Conservation (phyloP, 2,797 vertebrate species). For the Adrianichthys oophorus region DNA sequence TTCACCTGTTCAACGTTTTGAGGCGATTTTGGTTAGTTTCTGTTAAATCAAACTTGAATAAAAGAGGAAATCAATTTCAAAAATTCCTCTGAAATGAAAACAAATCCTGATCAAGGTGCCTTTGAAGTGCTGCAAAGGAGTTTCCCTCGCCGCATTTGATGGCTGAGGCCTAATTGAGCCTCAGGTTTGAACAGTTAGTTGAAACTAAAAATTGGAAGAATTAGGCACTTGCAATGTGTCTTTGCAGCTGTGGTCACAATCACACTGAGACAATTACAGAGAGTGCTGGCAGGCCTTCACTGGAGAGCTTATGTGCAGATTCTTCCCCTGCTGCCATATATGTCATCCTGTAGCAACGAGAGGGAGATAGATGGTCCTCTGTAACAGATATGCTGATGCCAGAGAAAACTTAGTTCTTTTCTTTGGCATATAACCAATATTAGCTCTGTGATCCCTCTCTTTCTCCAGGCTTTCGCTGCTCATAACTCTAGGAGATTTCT, state of each 20-base stretch:
- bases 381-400: conserved; percentile 62
- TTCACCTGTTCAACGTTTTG: no score
- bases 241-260: conserved; percentile 54
- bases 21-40: no score
- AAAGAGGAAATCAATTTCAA: no score
- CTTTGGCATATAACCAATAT: conserved; percentile 49
- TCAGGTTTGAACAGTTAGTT: conserved; percentile 20
- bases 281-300: conserved; percentile 29
- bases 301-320: conserved; percentile 13
- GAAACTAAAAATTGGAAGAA: conserved; percentile 25
- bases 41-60: no score
- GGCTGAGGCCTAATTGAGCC: conserved; percentile 17
- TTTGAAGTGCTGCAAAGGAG: conserved; percentile 8
- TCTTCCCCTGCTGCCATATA: conserved; percentile 44
- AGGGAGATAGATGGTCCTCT: conserved; percentile 41
- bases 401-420: conserved; percentile 61
- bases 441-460: conserved; percentile 48
- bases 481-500: conserved; percentile 53
- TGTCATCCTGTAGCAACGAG: conserved; percentile 30
- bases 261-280: conserved; percentile 52
- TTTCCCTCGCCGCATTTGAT: conserved; percentile 10
- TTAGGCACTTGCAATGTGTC: conserved; percentile 42
- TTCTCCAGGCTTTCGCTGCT: conserved; percentile 35
- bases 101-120: conserved; percentile 6
- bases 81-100: no score